A percentile compares a stretch with the other conserved stretches of the same genome.
Evolutionary conservation across 1,140 invertebrate species (phyloP).

Genomic region (Pararge aegeria): DNA sequence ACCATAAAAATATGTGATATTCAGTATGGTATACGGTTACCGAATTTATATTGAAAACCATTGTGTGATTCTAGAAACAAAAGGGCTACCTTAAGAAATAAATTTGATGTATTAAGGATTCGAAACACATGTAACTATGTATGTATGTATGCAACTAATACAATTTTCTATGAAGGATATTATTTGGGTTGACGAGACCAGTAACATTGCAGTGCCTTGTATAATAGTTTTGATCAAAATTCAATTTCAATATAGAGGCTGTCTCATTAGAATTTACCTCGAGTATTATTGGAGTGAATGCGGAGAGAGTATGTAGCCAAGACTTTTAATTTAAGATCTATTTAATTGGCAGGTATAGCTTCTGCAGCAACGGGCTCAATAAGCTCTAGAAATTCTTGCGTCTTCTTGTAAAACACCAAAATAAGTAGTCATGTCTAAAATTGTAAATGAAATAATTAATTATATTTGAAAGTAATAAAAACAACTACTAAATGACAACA

Average conservation of each 20-base stretch:
- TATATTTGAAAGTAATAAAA: not conserved
- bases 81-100: no score
- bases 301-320: conserved; percentile 28
- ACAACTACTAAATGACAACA: no score
- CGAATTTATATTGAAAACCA: not conserved
- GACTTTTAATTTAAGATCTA: conserved; percentile 38
- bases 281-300: conserved; percentile 32
- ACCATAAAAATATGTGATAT: not conserved
- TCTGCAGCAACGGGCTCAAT: conserved; percentile 26
- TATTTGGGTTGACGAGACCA: conserved; percentile 8
- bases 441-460: conserved; percentile 10
- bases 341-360: conserved; percentile 30
- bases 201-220: conserved; percentile 30
- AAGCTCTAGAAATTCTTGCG: not conserved
- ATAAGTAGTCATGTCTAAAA: not conserved
- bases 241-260: conserved; percentile 7
- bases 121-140: no score
- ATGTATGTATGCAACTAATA: no score
- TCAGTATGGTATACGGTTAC: not conserved
- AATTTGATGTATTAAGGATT: no score
- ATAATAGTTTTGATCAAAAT: conserved; percentile 33
- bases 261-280: conserved; percentile 14
- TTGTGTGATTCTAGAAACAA: not conserved
- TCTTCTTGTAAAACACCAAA: not conserved
- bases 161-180: conserved; percentile 1